Conservation (phyloP, 2,888 invertebrate genomes). For the Lottia scabra region DNA sequence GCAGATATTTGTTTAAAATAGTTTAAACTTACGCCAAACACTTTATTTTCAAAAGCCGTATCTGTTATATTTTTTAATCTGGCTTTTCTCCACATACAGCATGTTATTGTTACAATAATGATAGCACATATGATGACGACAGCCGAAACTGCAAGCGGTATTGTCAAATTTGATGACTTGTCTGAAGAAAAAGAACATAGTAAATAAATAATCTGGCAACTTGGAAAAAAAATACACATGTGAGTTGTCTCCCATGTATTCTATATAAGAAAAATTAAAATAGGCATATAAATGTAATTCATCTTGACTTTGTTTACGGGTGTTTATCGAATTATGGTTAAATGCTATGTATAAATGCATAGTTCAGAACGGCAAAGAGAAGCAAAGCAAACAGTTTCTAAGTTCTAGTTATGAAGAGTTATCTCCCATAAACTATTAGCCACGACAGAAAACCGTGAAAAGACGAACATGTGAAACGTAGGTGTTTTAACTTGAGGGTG, state of each 20-base stretch:
- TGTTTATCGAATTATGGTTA: too few species aligned
- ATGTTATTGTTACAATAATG: constrained; percentile 14
- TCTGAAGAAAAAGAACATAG: background rate
- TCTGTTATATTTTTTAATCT: constrained; percentile 14
- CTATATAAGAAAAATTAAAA: too few species aligned
- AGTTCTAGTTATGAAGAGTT: background rate
- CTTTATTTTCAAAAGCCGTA: constrained; percentile 47
- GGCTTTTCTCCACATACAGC: constrained; percentile 15
- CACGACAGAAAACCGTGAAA: background rate
- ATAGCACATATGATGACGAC: constrained; percentile 15
- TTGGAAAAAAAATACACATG: too few species aligned
- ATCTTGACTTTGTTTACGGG: too few species aligned
- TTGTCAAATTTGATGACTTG: constrained; percentile 10
- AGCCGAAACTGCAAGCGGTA: constrained; percentile 14
- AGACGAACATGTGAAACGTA: background rate
- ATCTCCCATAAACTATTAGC: background rate
- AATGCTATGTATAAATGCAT: background rate
- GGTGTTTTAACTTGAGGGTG: too few species aligned
- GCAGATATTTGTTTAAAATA: too few species aligned
- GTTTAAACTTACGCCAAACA: constrained; percentile 44
- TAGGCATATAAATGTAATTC: too few species aligned
- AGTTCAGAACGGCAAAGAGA: too few species aligned
- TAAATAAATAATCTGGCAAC: too few species aligned
- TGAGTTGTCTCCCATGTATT: constrained; percentile 1
- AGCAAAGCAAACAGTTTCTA: too few species aligned